A percentile compares a stretch with the other conserved stretches of the same genome.
phyloP scores from a whole-genome alignment of 2,113 vertebrate species.

The Carettochelys insculpta region DNA sequence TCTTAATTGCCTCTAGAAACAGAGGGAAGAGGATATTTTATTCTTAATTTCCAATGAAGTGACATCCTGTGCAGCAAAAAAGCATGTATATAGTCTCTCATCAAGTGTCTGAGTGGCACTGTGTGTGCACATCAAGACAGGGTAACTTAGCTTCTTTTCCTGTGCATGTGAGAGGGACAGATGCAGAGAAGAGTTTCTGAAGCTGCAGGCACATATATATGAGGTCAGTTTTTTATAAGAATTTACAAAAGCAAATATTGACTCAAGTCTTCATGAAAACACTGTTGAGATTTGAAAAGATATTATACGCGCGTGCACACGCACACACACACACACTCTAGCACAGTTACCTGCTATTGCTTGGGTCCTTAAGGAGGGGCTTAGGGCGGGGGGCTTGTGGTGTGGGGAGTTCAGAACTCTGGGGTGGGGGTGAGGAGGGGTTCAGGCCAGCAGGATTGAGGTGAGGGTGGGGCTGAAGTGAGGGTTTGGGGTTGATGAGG shows the following conservation, averaged over 20 bases:
- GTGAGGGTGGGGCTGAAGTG: too few relatives aligned
- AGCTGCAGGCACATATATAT: background rate
- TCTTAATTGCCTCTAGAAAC: constrained; percentile 8
- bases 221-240: background rate
- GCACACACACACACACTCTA: too few relatives aligned
- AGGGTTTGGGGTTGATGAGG: too few relatives aligned
- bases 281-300: constrained; percentile 4
- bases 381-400: too few relatives aligned
- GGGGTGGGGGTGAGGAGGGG: too few relatives aligned
- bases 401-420: too few relatives aligned
- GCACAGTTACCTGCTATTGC: too few relatives aligned
- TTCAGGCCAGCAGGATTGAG: too few relatives aligned
- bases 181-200: constrained; percentile 3
- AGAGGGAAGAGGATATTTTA: constrained; percentile 25
- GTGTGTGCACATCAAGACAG: background rate
- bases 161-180: background rate
- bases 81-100: constrained; percentile 36
- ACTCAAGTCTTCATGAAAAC: background rate
- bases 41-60: constrained; percentile 52
- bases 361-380: too few relatives aligned
- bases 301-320: too few relatives aligned
- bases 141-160: background rate
- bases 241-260: background rate
- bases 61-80: constrained; percentile 2
- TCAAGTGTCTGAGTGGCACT: background rate